Percentiles rank a stretch among this genome's conserved stretches.
Conservation (phyloP, 2,797 vertebrate genomes). For the Mus minutoides region DNA sequence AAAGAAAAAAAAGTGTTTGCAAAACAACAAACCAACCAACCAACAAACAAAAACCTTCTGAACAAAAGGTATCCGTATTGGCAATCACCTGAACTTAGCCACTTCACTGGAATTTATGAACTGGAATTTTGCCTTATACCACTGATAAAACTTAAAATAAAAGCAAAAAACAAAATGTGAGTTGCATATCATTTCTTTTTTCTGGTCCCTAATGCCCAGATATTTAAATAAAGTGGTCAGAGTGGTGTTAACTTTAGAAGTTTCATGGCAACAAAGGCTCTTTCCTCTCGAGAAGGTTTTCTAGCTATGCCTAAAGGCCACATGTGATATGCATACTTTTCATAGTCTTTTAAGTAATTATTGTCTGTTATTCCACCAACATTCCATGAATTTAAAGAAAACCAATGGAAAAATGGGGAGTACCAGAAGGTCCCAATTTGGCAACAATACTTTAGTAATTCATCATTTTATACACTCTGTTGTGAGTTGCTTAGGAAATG, state of each 20-base stretch:
- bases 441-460: conserved; percentile 10
- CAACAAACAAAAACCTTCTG: background rate
- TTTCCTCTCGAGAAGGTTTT: too few species aligned
- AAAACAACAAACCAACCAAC: too few species aligned
- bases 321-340: too few species aligned
- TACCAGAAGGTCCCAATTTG: background rate
- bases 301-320: too few species aligned
- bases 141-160: background rate
- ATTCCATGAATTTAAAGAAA: conserved; percentile 8
- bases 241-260: background rate
- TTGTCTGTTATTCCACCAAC: too few species aligned
- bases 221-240: background rate
- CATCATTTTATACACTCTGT: background rate
- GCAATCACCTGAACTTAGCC: background rate
- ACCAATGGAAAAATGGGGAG: background rate
- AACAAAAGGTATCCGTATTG: background rate
- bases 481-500: conserved; percentile 10
- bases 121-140: background rate
- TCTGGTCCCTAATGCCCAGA: conserved; percentile 10
- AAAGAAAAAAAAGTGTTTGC: too few species aligned
- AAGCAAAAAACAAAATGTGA: background rate
- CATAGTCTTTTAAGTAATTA: too few species aligned
- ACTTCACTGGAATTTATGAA: background rate
- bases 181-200: background rate
- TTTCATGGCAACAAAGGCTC: background rate